phyloP scores from a whole-genome alignment of 2,113 vertebrate genomes.

The Deroptyus accipitrinus region DNA sequence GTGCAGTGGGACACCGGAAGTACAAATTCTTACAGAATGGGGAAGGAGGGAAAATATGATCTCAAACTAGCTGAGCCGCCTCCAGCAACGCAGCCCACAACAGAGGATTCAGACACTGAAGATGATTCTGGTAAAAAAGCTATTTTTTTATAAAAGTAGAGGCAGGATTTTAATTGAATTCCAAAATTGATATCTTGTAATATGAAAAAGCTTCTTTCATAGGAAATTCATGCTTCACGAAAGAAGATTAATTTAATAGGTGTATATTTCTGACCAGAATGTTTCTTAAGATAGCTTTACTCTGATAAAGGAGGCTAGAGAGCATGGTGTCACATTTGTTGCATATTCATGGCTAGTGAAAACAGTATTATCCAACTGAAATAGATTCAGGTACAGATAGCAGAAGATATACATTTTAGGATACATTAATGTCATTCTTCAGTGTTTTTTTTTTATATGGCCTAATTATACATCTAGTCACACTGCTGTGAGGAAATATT shows the following conservation, averaged over 20 bases:
- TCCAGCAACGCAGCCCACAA: slow-evolving; percentile 79
- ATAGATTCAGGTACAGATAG: neutral
- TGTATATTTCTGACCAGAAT: neutral
- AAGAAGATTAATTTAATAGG: neutral
- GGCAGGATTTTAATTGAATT: neutral
- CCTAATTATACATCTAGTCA: neutral
- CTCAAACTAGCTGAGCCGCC: slow-evolving; percentile 93
- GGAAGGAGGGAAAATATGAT: slow-evolving; percentile 97
- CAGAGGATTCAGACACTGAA: slow-evolving; percentile 94
- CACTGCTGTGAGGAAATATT: neutral
- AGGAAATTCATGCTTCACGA: neutral
- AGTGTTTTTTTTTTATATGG: neutral
- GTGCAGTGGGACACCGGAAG: slow-evolving; percentile 99
- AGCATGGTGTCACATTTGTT: neutral
- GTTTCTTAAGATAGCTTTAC: neutral
- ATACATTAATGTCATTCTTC: neutral
- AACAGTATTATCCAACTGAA: neutral
- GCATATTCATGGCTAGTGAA: neutral
- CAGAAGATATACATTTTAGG: neutral
- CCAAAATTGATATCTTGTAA: neutral
- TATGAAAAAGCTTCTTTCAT: neutral
- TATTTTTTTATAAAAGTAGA: neutral
- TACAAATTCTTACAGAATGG: slow-evolving; percentile 98
- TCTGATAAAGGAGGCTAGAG: neutral
- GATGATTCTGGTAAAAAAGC: slow-evolving; percentile 87